Conservation (phyloP, 2,797 vertebrate genomes). For the Silurus aristotelis region DNA sequence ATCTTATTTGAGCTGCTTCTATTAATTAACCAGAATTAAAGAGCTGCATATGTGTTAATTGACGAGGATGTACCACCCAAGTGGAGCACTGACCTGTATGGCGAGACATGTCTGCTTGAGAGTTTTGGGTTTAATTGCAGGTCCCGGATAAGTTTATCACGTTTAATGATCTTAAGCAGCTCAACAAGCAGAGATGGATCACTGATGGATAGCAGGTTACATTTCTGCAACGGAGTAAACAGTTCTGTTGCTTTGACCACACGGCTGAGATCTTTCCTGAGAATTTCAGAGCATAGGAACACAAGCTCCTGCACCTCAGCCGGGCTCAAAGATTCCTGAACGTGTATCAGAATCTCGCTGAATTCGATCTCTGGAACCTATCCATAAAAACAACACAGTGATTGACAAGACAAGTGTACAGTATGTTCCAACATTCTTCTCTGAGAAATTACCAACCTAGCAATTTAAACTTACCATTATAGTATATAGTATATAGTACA, state of each 20-base stretch:
- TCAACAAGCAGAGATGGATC: conserved; percentile 64
- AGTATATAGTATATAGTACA: too few relatives aligned
- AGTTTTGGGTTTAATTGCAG: not conserved
- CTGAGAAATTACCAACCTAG: not conserved
- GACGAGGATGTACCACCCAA: not conserved
- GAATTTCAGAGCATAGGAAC: conserved; percentile 73
- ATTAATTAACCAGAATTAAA: not conserved
- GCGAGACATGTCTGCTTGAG: conserved; percentile 47
- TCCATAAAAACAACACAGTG: not conserved
- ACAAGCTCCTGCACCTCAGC: conserved; percentile 61
- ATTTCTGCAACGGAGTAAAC: conserved; percentile 60
- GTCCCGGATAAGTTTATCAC: conserved; percentile 45
- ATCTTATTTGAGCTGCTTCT: not conserved
- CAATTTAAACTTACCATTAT: not conserved
- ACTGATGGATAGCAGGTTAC: conserved; percentile 57
- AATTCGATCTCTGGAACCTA: conserved; percentile 62
- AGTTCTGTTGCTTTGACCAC: conserved; percentile 56
- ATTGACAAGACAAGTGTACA: not conserved
- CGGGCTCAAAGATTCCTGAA: conserved; percentile 47
- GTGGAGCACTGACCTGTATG: conserved; percentile 66
- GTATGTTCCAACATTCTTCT: not conserved
- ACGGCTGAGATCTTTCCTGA: conserved; percentile 47
- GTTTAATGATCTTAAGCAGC: conserved; percentile 63
- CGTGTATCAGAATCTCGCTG: conserved; percentile 56
- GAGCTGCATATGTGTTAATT: not conserved